These are phyloP conservation scores for Lycia hirtaria DNA, from an alignment of 2,888 invertebrate genomes.

Conservation along the genomic window DNA sequence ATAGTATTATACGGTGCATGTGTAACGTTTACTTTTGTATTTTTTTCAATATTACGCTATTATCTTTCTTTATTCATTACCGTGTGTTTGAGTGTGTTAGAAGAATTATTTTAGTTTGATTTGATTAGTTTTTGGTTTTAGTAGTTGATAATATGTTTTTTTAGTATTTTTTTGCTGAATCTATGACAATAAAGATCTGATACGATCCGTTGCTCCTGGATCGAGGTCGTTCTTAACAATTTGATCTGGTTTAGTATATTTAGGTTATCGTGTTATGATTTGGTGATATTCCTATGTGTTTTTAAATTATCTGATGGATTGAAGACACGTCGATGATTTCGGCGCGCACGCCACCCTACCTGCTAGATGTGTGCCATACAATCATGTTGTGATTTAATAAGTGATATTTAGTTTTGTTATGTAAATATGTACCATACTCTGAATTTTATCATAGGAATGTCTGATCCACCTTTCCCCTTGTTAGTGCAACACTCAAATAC, in stretches of 20 bases:
- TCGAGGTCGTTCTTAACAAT: conserved; percentile 62
- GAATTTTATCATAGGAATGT: conserved; percentile 73
- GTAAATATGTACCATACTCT: conserved; percentile 85
- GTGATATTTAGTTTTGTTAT: conserved; percentile 84
- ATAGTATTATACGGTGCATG: conserved; percentile 83
- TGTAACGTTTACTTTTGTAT: conserved; percentile 72
- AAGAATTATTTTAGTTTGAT: conserved; percentile 84
- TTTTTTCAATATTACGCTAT: conserved; percentile 80
- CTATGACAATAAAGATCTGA: conserved; percentile 88
- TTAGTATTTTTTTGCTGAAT: conserved; percentile 82
- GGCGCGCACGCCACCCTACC: conserved; percentile 57
- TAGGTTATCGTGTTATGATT: conserved; percentile 69
- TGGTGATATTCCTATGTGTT: conserved; percentile 74
- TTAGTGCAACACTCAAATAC: conserved; percentile 48
- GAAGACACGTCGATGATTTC: conserved; percentile 72
- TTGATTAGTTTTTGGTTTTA: conserved; percentile 73
- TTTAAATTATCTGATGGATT: conserved; percentile 62
- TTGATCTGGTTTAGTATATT: conserved; percentile 78
- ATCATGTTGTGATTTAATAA: conserved; percentile 84
- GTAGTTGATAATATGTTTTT: conserved; percentile 81
- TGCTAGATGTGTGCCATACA: conserved; percentile 83
- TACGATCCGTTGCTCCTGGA: conserved; percentile 56
- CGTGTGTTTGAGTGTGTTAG: conserved; percentile 85
- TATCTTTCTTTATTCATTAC: conserved; percentile 77
- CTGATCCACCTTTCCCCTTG: conserved; percentile 62